Evolutionary conservation across 2,113 vertebrate genomes (phyloP).

Genomic region (Pterocles burchelli): DNA sequence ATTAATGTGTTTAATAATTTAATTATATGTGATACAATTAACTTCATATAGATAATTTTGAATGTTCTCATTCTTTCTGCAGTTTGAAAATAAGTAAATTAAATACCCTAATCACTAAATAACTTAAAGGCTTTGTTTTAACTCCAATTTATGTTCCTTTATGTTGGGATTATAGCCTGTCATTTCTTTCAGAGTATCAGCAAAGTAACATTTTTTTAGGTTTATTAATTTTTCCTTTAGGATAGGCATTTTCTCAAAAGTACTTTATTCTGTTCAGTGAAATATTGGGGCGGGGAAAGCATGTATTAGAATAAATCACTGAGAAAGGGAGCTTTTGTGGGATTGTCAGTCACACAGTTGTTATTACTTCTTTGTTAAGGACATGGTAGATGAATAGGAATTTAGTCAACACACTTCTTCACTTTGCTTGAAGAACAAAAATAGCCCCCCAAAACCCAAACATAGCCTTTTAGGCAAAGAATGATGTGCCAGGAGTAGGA

Average conservation of each 20-base stretch:
- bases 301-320: not conserved
- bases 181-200: not conserved
- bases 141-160: not conserved
- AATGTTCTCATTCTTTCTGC: not conserved
- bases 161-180: not conserved
- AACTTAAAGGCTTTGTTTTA: not conserved
- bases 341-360: not conserved
- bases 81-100: not conserved
- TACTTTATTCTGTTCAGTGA: not conserved
- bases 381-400: not conserved
- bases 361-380: not conserved
- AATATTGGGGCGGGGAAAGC: not conserved
- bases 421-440: not conserved
- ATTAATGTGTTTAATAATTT: not conserved
- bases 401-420: not conserved
- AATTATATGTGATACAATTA: not conserved
- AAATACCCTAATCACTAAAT: not conserved
- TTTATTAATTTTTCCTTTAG: not conserved
- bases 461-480: not conserved
- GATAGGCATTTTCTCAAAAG: not conserved
- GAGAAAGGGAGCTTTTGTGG: not conserved
- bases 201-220: not conserved
- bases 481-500: not conserved
- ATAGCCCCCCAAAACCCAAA: not conserved
- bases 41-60: not conserved